A percentile compares a stretch with the other conserved stretches of the same genome.
Conservation (phyloP, 2,797 vertebrate species). For the Falco columbarius region DNA sequence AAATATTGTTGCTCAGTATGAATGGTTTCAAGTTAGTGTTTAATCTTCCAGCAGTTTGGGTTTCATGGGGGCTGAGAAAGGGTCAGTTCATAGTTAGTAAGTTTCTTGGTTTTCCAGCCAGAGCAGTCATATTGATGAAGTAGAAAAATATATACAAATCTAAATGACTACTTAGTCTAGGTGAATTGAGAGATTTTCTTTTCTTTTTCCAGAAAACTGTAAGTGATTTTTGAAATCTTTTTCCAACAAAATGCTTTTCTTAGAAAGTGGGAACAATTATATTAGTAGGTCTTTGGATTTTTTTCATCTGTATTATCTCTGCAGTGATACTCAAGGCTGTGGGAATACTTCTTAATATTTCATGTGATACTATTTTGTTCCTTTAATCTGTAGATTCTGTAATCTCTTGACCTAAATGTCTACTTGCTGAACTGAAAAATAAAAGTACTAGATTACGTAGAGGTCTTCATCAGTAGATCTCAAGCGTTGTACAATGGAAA, state of each 20-base stretch:
- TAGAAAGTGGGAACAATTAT: neutral
- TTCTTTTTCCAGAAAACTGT: neutral
- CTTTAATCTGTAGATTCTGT: neutral
- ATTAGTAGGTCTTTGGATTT: neutral
- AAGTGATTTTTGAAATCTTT: neutral
- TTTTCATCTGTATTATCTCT: neutral
- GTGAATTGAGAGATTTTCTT: neutral
- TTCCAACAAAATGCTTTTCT: neutral
- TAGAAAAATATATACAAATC: neutral
- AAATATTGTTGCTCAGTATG: neutral
- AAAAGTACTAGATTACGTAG: neutral
- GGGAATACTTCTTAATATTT: neutral
- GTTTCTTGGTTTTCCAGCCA: neutral
- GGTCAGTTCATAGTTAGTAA: neutral
- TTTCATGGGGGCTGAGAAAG: constrained; percentile 15
- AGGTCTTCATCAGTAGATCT: neutral
- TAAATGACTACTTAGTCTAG: constrained; percentile 8
- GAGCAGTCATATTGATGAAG: neutral
- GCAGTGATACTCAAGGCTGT: neutral
- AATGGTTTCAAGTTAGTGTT: neutral
- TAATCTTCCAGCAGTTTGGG: neutral
- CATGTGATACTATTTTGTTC: neutral
- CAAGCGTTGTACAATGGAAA: neutral
- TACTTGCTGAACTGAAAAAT: neutral
- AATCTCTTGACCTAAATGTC: neutral